Evolutionary conservation across 1,140 invertebrate species (phyloP).

Genomic region (Zaprionus ornatus): DNA sequence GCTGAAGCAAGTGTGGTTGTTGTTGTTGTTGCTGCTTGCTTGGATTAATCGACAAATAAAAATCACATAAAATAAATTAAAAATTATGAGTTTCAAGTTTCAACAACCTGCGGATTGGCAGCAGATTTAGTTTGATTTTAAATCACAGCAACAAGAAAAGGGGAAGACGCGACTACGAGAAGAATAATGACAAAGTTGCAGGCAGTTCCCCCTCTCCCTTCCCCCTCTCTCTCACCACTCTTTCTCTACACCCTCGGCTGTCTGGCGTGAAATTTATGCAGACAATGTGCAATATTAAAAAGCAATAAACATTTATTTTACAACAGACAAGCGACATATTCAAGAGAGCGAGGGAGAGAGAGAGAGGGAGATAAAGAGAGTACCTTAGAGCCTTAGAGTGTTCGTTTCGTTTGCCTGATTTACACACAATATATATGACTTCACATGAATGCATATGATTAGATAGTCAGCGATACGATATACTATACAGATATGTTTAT

Average conservation of each 20-base stretch:
- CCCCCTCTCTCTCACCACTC: background rate
- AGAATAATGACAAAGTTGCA: constrained; percentile 61
- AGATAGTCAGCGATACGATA: constrained; percentile 8
- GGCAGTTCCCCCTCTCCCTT: background rate
- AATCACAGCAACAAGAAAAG: constrained; percentile 42
- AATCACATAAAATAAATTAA: constrained; percentile 83
- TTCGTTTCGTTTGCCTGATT: constrained; percentile 36
- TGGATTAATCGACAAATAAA: constrained; percentile 82
- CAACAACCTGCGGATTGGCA: constrained; percentile 75
- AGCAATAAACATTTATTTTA: constrained; percentile 82
- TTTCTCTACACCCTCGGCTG: background rate
- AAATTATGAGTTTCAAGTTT: constrained; percentile 83
- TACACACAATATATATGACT: constrained; percentile 34
- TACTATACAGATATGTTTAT: background rate
- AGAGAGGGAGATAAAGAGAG: background rate
- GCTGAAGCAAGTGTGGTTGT: constrained; percentile 13
- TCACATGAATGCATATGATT: constrained; percentile 15
- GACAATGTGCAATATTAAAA: constrained; percentile 82
- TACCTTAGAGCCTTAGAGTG: background rate
- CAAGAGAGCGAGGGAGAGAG: background rate
- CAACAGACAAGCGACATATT: constrained; percentile 71
- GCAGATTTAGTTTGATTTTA: constrained; percentile 80
- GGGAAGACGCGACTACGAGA: constrained; percentile 2
- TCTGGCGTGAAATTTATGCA: constrained; percentile 75
- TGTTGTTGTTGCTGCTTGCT: constrained; percentile 37